Evolutionary conservation across 2,797 vertebrate species (phyloP).

Genomic region (Chloroceryle amazona): DNA sequence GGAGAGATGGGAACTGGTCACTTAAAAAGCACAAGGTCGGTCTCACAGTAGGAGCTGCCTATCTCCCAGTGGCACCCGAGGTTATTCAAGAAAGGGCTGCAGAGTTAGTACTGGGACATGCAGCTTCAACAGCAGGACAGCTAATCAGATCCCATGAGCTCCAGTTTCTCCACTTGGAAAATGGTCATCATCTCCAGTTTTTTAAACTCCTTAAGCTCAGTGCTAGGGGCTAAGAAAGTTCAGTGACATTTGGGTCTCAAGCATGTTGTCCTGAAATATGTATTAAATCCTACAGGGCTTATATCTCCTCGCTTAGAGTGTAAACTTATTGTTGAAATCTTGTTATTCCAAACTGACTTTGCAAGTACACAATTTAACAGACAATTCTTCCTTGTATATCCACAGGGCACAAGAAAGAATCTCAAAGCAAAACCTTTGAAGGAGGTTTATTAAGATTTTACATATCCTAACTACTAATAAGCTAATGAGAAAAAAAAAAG

Average conservation of each 20-base stretch:
- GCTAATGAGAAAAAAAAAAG: background rate
- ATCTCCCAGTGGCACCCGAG: accelerated
- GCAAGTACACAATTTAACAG: slow-evolving; percentile 23
- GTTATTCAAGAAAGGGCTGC: too few species aligned
- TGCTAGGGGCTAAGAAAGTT: background rate
- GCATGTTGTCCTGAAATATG: background rate
- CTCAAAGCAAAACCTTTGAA: slow-evolving; percentile 42
- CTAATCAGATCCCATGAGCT: background rate
- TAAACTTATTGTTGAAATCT: slow-evolving; percentile 13
- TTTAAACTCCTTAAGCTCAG: background rate
- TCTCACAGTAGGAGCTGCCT: background rate
- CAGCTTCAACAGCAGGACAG: background rate
- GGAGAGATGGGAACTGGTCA: background rate
- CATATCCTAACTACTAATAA: slow-evolving; percentile 39
- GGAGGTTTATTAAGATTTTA: slow-evolving; percentile 39
- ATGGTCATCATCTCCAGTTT: accelerated
- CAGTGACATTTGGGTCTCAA: background rate
- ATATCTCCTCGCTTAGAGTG: background rate
- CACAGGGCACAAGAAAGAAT: slow-evolving; percentile 31
- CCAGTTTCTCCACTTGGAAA: background rate
- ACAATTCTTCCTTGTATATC: slow-evolving; percentile 13
- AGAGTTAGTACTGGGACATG: background rate
- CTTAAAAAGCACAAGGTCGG: background rate
- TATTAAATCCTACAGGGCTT: background rate
- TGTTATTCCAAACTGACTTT: slow-evolving; percentile 44